Evolutionary conservation across 2,113 vertebrate species (phyloP).

Genomic region (Rhinolophus ferrumequinum): DNA sequence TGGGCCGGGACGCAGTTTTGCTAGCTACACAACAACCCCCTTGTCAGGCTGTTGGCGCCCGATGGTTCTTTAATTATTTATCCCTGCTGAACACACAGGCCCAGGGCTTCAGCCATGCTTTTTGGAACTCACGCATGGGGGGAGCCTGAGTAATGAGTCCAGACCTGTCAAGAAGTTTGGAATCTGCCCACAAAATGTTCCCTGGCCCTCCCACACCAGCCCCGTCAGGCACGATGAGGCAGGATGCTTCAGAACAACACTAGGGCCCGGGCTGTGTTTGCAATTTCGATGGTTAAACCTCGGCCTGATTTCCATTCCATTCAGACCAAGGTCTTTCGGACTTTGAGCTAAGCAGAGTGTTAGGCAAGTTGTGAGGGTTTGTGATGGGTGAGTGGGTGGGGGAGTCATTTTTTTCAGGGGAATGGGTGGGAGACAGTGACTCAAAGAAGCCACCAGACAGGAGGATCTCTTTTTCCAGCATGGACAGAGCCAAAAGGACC

Average conservation of each 20-base stretch:
- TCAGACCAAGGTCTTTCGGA: not conserved
- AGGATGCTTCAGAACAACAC: not conserved
- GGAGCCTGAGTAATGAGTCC: slow-evolving; percentile 65
- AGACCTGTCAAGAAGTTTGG: slow-evolving; percentile 69
- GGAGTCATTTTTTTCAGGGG: not conserved
- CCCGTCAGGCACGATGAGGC: not conserved
- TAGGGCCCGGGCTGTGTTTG: not conserved
- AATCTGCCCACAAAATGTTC: slow-evolving; percentile 64
- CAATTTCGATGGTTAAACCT: not conserved
- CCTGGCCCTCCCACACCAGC: slow-evolving; percentile 62
- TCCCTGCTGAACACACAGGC: not conserved
- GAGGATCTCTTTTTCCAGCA: not conserved
- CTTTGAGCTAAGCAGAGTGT: not conserved
- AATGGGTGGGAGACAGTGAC: not conserved
- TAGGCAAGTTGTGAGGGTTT: not conserved
- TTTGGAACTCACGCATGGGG: slow-evolving; percentile 32
- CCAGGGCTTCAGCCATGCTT: slow-evolving; percentile 48
- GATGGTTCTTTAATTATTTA: slow-evolving; percentile 69
- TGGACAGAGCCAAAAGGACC: not conserved
- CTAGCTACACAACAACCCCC: not conserved
- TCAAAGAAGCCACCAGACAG: not conserved
- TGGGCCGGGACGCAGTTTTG: not conserved
- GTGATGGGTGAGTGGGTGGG: accelerated
- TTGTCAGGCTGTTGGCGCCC: slow-evolving; percentile 41
- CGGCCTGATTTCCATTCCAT: not conserved